Evolutionary conservation across 2,797 vertebrate genomes (phyloP).

Genomic region (Phaenicophaeus curvirostris): DNA sequence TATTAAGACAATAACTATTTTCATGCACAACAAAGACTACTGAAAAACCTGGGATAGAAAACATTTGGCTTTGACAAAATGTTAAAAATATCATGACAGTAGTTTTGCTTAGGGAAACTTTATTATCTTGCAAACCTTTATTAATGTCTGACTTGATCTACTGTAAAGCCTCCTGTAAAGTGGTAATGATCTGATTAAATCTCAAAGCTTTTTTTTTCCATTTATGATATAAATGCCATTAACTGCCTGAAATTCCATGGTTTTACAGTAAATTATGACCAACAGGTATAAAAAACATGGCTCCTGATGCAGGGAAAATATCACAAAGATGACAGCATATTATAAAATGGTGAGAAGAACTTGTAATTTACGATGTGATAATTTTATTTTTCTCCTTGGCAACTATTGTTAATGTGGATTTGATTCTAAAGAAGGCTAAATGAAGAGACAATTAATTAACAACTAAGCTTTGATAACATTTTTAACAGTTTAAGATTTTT

Average conservation of each 20-base stretch:
- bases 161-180: not conserved
- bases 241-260: not conserved
- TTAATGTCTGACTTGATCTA: not conserved
- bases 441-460: not conserved
- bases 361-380: not conserved
- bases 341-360: not conserved
- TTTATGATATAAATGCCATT: not conserved
- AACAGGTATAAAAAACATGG: not conserved
- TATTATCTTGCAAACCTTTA: not conserved
- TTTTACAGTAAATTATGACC: not conserved
- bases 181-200: not conserved
- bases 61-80: not conserved
- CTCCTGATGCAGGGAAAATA: not conserved
- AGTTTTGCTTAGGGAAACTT: not conserved
- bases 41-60: not conserved
- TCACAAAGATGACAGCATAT: not conserved
- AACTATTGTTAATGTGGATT: not conserved
- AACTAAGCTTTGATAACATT: not conserved
- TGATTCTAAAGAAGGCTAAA: not conserved
- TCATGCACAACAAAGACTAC: not conserved
- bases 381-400: not conserved
- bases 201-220: not conserved
- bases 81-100: not conserved
- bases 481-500: not conserved
- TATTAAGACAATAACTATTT: not conserved